Base-by-base conservation (phyloP, 2,888 invertebrate genomes). In the Merodon equestris region DNA sequence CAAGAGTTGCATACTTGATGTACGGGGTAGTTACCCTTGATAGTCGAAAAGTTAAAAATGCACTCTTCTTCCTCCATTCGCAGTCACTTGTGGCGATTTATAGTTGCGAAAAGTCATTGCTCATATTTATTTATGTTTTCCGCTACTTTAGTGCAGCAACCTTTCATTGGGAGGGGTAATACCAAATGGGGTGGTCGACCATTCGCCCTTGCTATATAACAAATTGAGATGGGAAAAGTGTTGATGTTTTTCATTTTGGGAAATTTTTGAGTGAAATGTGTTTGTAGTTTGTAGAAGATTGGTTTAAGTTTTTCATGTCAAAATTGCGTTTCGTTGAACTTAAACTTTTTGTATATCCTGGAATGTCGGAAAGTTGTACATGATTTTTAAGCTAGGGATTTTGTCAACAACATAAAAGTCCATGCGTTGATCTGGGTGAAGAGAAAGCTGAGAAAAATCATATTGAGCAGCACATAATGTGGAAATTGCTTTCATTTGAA, bases 91-190 rank as follows among this genome's bases (percentile, higher is more conserved):
- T 64, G 56, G 60, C 60, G 56, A 71, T 71, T 76, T 71, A 76
- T 66, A 76, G 64, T 56, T 71, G 48, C 12, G 40, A 76, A 71
- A 67, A 76, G 71, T 71, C 76, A 71, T 76, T 50, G 44, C 61
- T 71, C 71, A 71, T 71, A 71, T 71, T 71, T 71, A 71, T 71
- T 63, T 71, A 71, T 71, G 71, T 44, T 71, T 71, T 61, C 54
- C 71, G 70, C 40, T 19, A 40, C 57, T 38, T 12, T 13, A 27
- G 27, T 7, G 27, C 13, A 7, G 10, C 38, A 12, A n/a, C 51
- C 10, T n/a, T 40, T 40, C n/a, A n/a, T n/a, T 40, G 40, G 12
- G 40, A 17, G 48, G 27, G 18, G 14, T 34, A 15, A 27, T 27
- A 60, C 53, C 47, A 38, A 64, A 38, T 36, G 63, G 51, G 63